Conservation (phyloP, 2,113 vertebrate species). For the Nannospalax galili region DNA sequence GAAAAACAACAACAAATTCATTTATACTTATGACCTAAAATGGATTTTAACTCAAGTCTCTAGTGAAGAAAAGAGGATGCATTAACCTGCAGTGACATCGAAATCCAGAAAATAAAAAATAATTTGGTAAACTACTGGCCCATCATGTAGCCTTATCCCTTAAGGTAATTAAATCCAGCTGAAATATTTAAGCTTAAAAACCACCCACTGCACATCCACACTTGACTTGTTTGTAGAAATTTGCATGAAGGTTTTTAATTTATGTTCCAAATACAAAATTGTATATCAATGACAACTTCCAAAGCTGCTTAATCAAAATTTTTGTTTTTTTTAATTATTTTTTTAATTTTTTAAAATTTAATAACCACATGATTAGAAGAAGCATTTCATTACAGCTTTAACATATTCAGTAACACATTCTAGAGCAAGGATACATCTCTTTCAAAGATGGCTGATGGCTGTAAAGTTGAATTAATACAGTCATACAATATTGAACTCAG, state of each 20-base stretch:
- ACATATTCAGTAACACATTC: no score
- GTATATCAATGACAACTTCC: conserved; percentile 44
- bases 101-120: conserved; percentile 78
- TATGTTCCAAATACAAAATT: conserved; percentile 55
- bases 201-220: conserved; percentile 51
- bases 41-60: conserved; percentile 74
- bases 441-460: no score
- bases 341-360: no score
- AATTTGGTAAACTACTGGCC: conserved; percentile 80
- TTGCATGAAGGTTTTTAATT: conserved; percentile 68
- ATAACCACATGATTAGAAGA: no score
- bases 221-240: conserved; percentile 66
- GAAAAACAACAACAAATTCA: conserved; percentile 76
- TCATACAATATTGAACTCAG: no score
- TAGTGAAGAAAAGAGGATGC: conserved; percentile 66
- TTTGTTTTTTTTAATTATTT: no score
- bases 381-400: no score
- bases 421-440: no score
- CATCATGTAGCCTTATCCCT: conserved; percentile 76
- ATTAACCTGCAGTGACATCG: conserved; percentile 79
- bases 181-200: conserved; percentile 75
- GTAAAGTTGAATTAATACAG: no score
- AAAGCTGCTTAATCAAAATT: conserved; percentile 9
- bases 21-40: conserved; percentile 74
- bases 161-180: conserved; percentile 78